Evolutionary conservation across 2,888 invertebrate genomes (phyloP).

Genomic region (Eurois occulta): DNA sequence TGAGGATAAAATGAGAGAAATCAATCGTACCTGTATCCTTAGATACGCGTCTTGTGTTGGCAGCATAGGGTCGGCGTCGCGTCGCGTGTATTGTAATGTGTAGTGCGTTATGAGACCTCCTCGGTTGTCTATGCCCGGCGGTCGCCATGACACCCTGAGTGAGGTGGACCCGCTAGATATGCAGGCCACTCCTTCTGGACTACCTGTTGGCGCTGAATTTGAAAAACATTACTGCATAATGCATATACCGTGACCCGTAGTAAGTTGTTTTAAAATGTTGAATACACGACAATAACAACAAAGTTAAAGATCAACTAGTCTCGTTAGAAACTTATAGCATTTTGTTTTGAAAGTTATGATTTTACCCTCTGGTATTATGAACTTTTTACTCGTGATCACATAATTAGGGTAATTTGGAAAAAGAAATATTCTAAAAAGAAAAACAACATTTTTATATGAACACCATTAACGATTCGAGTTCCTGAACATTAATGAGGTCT

Average conservation of each 20-base stretch:
- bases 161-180: constrained; percentile 94
- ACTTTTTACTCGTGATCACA: background rate
- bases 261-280: background rate
- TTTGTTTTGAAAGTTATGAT: background rate
- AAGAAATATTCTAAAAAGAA: constrained; percentile 23
- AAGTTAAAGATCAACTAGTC: background rate
- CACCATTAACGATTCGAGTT: background rate
- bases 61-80: constrained; percentile 84
- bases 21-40: constrained; percentile 80
- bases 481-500: constrained; percentile 29
- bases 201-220: constrained; percentile 92
- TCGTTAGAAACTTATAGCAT: background rate
- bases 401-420: background rate
- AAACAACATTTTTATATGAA: constrained; percentile 8
- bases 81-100: constrained; percentile 85
- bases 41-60: constrained; percentile 85
- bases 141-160: constrained; percentile 94
- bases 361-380: background rate
- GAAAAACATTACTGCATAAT: constrained; percentile 3
- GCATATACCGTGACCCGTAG: background rate
- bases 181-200: constrained; percentile 94
- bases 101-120: constrained; percentile 91
- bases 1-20: background rate
- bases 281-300: background rate
- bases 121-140: constrained; percentile 92